A percentile compares a stretch with the other conserved stretches of the same genome.
Evolutionary conservation across 2,797 vertebrate species (phyloP).

Genomic region (Tarsius wallacei): DNA sequence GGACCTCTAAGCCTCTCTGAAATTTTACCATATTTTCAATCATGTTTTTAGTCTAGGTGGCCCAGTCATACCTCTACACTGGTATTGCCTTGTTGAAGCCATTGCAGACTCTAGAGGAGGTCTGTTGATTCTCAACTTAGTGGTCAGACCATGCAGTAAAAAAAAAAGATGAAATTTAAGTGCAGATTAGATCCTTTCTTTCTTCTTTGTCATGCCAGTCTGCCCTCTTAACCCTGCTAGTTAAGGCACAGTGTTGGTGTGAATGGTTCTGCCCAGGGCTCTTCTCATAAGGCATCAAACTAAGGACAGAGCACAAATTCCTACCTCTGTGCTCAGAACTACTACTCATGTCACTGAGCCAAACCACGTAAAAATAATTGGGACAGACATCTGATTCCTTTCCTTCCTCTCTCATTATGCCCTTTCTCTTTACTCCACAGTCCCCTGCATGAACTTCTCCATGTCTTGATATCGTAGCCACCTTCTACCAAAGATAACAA

Average conservation of each 20-base stretch:
- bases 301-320: neutral
- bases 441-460: neutral
- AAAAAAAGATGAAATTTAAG: neutral
- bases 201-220: neutral
- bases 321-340: neutral
- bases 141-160: neutral
- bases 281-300: neutral
- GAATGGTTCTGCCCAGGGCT: neutral
- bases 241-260: neutral
- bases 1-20: neutral
- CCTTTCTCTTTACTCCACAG: neutral
- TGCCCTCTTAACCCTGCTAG: neutral
- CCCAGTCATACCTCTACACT: neutral
- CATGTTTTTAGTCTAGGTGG: neutral
- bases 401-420: neutral
- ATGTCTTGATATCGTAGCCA: slow-evolving; percentile 2
- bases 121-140: neutral
- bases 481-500: slow-evolving; percentile 51
- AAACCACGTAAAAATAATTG: neutral
- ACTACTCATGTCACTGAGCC: neutral
- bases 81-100: neutral
- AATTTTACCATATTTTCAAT: neutral
- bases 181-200: neutral
- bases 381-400: neutral
- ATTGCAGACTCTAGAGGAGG: neutral